Conservation (phyloP, 2,888 invertebrate genomes). For the Archips xylosteana region DNA sequence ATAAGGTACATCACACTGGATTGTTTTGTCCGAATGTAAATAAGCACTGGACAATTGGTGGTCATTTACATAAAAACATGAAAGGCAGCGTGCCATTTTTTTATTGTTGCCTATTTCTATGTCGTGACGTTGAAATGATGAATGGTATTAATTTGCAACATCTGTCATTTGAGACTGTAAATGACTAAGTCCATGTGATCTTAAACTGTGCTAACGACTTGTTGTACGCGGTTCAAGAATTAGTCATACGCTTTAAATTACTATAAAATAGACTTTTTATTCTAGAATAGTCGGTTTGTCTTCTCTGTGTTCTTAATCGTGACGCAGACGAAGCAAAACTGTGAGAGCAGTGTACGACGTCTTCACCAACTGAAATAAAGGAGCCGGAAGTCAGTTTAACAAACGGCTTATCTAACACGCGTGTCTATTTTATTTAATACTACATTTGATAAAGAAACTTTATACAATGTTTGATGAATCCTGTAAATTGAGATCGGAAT, state of each 20-base stretch:
- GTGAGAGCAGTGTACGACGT: slow-evolving; percentile 76
- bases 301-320: slow-evolving; percentile 41
- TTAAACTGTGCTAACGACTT: slow-evolving; percentile 13
- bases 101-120: slow-evolving; percentile 19
- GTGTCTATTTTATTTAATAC: not conserved
- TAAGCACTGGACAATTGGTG: slow-evolving; percentile 52
- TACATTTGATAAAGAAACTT: not conserved
- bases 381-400: slow-evolving; percentile 7
- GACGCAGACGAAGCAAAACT: slow-evolving; percentile 63
- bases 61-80: slow-evolving; percentile 59
- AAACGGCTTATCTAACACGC: not conserved
- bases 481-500: too few relatives aligned
- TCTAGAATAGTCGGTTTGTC: not conserved
- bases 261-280: not conserved
- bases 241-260: slow-evolving; percentile 13
- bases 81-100: slow-evolving; percentile 16
- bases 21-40: slow-evolving; percentile 61
- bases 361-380: slow-evolving; percentile 73
- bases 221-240: slow-evolving; percentile 16
- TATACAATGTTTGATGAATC: too few relatives aligned
- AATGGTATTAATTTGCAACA: slow-evolving; percentile 42
- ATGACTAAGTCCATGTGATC: slow-evolving; percentile 24
- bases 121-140: slow-evolving; percentile 16
- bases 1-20: slow-evolving; percentile 49
- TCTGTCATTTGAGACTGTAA: slow-evolving; percentile 29